Evolutionary conservation across 2,797 vertebrate genomes (phyloP).

Genomic region (Adrianichthys oophorus): DNA sequence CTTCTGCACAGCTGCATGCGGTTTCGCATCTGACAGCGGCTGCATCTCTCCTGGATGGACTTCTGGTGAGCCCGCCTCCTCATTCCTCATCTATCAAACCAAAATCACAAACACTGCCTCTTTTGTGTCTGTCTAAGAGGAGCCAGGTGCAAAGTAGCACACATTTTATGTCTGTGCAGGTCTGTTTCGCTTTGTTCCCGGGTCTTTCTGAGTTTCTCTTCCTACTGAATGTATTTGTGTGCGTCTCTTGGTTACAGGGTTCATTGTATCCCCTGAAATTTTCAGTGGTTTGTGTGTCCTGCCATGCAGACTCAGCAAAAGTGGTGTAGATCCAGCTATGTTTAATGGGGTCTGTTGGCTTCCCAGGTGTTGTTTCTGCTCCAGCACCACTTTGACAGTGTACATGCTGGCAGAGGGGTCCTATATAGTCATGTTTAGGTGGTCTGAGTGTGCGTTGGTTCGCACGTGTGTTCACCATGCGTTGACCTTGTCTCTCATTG

Average conservation of each 20-base stretch:
- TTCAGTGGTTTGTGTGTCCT: slow-evolving; percentile 20
- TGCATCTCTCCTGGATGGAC: slow-evolving; percentile 32
- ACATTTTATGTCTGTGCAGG: slow-evolving; percentile 24
- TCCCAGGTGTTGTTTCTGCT: slow-evolving; percentile 56
- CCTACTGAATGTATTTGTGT: slow-evolving; percentile 6
- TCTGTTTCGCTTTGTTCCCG: slow-evolving; percentile 24
- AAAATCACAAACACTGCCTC: slow-evolving; percentile 56
- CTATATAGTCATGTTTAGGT: slow-evolving; percentile 35
- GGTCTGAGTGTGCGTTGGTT: not conserved
- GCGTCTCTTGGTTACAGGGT: slow-evolving; percentile 28
- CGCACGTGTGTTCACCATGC: slow-evolving; percentile 34
- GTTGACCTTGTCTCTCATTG: slow-evolving; percentile 70
- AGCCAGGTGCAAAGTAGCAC: slow-evolving; percentile 70
- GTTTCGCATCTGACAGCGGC: slow-evolving; percentile 67
- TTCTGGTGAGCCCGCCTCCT: slow-evolving; percentile 41
- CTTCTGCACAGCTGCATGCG: slow-evolving; percentile 69
- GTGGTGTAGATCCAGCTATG: slow-evolving; percentile 41
- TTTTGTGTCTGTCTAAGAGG: slow-evolving; percentile 73
- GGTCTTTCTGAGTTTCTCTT: slow-evolving; percentile 22
- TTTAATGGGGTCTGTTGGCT: slow-evolving; percentile 66
- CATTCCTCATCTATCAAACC: slow-evolving; percentile 68
- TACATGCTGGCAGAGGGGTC: slow-evolving; percentile 32
- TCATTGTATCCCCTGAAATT: slow-evolving; percentile 37
- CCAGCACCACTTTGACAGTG: slow-evolving; percentile 27
- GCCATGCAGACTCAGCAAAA: slow-evolving; percentile 73